phyloP scores from a whole-genome alignment of 2,888 invertebrate genomes.

The Acheta domesticus region DNA sequence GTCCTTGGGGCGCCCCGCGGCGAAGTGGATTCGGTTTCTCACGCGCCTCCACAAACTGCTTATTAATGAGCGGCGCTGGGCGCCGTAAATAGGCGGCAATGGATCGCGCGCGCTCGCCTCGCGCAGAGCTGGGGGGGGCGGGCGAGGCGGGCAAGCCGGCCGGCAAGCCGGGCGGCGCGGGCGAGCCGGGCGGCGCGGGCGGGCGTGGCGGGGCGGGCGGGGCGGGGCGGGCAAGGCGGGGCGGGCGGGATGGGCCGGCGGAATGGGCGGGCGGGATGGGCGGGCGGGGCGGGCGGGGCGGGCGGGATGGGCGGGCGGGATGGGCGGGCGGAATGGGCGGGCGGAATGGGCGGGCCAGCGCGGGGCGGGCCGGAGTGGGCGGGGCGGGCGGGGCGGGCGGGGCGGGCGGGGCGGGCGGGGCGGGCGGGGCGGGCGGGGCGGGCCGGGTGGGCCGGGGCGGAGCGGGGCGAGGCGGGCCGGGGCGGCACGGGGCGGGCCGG shows the following conservation, averaged over 20 bases:
- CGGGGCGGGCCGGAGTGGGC: background rate
- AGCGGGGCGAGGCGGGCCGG: background rate
- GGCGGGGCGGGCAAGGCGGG: background rate
- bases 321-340: background rate
- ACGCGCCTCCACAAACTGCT: slow-evolving; percentile 6
- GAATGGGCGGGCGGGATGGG: background rate
- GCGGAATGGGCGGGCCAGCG: background rate
- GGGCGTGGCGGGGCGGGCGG: background rate
- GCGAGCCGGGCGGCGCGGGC: background rate
- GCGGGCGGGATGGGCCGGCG: background rate
- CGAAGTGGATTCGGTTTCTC: background rate
- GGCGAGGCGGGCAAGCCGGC: background rate
- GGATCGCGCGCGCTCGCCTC: background rate
- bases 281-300: background rate
- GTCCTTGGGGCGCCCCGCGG: background rate
- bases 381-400: background rate
- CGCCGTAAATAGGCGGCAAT: background rate
- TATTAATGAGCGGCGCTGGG: background rate
- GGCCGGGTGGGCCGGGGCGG: background rate
- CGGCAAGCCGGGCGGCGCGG: background rate
- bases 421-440: background rate
- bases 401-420: background rate
- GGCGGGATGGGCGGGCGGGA: background rate
- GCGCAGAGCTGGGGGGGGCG: background rate
- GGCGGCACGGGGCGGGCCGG: background rate